Base-by-base conservation (phyloP, 2,888 invertebrate species). In the Lissocephala sabroskyi region DNA sequence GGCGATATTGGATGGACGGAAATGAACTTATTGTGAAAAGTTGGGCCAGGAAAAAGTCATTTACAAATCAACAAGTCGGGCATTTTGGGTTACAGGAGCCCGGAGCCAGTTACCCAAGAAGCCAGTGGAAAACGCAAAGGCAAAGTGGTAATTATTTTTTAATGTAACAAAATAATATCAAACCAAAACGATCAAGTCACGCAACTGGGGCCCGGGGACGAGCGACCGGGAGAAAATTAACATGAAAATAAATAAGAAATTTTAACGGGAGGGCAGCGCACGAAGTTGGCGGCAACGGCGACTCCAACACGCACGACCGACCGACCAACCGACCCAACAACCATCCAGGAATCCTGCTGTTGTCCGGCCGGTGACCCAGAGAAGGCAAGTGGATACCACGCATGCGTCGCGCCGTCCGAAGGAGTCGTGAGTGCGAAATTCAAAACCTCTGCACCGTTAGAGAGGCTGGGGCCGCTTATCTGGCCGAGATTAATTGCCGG, bases 121-220 rank as follows among this genome's bases (percentile, higher is more conserved):
- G 14, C 40, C 13, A 26, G n/a, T 7, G 4, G 18, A 18, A 18
- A 44, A 30, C 43, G 58, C 56, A 70, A 75, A 77, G 61, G 67
- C 75, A 67, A 76, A 61, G 70, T 62, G 70, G 79, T 70, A 76
- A 76, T 76, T 76, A 76, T 76, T 76, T 79, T 76, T 76, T 76
- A 76, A 76, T 76, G 76, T 76, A 76, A 79, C 79, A 79, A 79
- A 79, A 79, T 79, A 77, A 77, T 79, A 77, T 77, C 80, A 61
- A 64, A 58, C 79, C 77, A 74, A 77, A 79, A 70, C 77, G 76
- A 77, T 79, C 80, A 79, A 79, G 76, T 77, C 76, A 77, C 79
- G 76, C 76, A 77, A 79, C 68, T 62, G 61, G 23, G 50, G 56
- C 58, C 51, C 32, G 10, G 14, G 41, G 30, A 54, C 47, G 10